phyloP scores from a whole-genome alignment of 92 coral and sea anemone species.

The Anthopleura xanthogrammica region DNA sequence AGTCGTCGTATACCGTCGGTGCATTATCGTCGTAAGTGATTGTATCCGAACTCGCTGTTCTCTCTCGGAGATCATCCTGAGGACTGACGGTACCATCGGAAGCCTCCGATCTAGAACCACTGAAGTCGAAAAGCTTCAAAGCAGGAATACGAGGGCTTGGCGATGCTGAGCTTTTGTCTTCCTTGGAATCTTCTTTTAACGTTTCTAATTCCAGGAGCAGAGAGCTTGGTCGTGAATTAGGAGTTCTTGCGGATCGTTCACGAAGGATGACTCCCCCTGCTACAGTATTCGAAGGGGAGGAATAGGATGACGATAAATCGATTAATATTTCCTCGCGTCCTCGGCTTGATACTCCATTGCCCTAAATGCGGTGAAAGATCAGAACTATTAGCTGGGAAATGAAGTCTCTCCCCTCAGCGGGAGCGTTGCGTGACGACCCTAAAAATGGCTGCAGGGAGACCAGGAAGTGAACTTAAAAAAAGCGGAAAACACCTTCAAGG shows the following conservation, averaged over 20 bases:
- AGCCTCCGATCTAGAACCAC: conserved; percentile 14
- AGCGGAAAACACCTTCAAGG: no score
- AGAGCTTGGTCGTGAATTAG: conserved; percentile 81
- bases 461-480: no score
- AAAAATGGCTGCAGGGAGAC: no score
- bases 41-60: conserved; percentile 64
- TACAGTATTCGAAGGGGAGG: conserved; percentile 46
- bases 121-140: conserved; percentile 60
- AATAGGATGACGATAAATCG: conserved; percentile 51
- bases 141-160: conserved; percentile 62
- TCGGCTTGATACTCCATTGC: conserved; percentile 36
- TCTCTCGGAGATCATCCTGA: conserved; percentile 52
- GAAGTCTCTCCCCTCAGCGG: no score
- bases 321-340: conserved; percentile 54
- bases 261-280: conserved; percentile 46
- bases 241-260: conserved; percentile 36
- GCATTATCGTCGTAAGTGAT: conserved; percentile 60
- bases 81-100: conserved; percentile 45
- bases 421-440: no score
- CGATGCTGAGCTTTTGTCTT: conserved; percentile 39
- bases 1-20: conserved; percentile 41
- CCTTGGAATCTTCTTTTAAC: conserved; percentile 61
- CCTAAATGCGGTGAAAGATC: background rate
- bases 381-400: background rate
- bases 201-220: conserved; percentile 71